Conservation (phyloP, 2,888 invertebrate species). For the Latrodectus elegans region DNA sequence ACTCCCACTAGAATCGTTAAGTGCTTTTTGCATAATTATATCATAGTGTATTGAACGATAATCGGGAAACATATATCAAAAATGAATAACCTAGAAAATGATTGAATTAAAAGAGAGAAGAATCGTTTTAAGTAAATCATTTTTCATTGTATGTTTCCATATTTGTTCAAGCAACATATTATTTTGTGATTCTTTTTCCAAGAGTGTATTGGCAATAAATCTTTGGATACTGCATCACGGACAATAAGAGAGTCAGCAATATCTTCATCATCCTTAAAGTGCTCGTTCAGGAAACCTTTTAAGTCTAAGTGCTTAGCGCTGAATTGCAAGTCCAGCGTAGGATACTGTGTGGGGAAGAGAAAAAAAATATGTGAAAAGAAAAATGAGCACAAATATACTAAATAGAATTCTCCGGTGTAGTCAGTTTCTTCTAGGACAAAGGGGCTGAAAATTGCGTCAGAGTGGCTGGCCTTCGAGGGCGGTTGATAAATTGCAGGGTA, state of each 20-base stretch:
- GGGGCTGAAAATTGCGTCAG: conserved; percentile 29
- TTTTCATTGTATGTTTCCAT: background rate
- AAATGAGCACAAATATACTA: conserved; percentile 44
- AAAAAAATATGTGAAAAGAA: conserved; percentile 26
- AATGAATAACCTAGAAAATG: too few relatives aligned
- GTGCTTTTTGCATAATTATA: too few relatives aligned
- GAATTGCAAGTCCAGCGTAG: conserved; percentile 42
- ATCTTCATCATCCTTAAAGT: conserved; percentile 63
- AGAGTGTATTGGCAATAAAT: conserved; percentile 51
- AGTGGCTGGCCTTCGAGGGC: conserved; percentile 32
- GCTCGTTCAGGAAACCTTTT: conserved; percentile 66
- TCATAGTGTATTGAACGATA: too few relatives aligned
- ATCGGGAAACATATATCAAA: too few relatives aligned
- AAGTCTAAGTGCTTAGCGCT: conserved; percentile 53
- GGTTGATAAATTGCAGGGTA: conserved; percentile 53
- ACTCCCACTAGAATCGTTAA: too few relatives aligned
- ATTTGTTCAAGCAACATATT: background rate
- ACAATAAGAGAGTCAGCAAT: conserved; percentile 53
- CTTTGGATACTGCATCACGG: conserved; percentile 16
- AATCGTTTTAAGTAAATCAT: background rate
- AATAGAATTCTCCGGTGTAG: conserved; percentile 38
- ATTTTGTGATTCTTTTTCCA: background rate
- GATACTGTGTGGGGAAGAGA: background rate
- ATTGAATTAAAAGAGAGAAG: too few relatives aligned
- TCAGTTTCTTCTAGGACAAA: conserved; percentile 32